Evolutionary conservation across 2,888 invertebrate genomes (phyloP), one percentile per base, ranked within the genome.

Genomic region (Drosophila quinaria): DNA sequence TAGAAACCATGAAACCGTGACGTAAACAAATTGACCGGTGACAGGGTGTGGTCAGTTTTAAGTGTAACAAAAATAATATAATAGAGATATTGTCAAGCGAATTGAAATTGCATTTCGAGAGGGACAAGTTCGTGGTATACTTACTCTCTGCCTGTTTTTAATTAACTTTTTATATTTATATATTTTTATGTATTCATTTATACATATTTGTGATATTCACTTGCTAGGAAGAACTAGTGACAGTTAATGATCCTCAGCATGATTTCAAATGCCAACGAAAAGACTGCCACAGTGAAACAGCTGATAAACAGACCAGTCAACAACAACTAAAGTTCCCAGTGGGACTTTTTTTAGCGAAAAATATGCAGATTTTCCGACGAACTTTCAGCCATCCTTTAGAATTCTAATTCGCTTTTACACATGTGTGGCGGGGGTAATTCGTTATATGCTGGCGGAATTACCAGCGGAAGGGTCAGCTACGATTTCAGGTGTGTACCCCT

Each of bases 11-110:
- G 59, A 46, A 22, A 64, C 59, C 46, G 63, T 66, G 61, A 69
- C 64, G 63, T 37, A 74, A 85, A 83, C 74, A 79, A 89, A 75
- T 74, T 69, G 56, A 72, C 66, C 61, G 15, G 29, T 35, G 17
- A 9, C 33, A 61, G 65, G 70, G 73, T 67, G 72, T 50, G 70
- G 60, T 54, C 39, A 25, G 50, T 10, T 29, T 29, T 8, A 44
- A 63, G 56, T 59, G 39, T 59, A 60, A 37, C 50, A 68, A 50
- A 63, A 44, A 58, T n/a, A 37, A 42, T 47, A 42, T 15, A 52
- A 35, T 51, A 56, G 55, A 44, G 50, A 44, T 42, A 56, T 8
- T 13, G n/a, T 8, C 25, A 65, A 29, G n/a, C 4, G 15, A 59
- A 42, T 55, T 66, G 37, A 37, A 31, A 17, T 13, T 41, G 44